A percentile compares a stretch with the other conserved stretches of the same genome.
Evolutionary conservation across 1,140 invertebrate genomes (phyloP).

Genomic region (Lucilia cuprina): DNA sequence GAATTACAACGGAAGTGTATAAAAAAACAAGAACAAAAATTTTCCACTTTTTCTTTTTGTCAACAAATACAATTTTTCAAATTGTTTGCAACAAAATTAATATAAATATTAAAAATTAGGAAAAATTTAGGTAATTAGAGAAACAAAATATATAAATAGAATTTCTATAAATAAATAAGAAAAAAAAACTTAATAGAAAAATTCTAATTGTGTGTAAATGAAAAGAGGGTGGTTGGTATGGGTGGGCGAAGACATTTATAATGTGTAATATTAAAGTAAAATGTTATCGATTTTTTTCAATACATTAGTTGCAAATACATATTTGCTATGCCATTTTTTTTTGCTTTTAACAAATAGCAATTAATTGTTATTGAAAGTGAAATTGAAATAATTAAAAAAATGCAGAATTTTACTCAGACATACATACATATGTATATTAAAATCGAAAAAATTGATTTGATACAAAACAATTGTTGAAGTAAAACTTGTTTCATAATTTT

Average conservation of each 20-base stretch:
- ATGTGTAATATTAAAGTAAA: background rate
- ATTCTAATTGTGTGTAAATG: background rate
- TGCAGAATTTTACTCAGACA: too few species aligned
- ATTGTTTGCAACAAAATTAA: background rate
- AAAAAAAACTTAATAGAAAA: background rate
- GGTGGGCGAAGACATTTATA: background rate
- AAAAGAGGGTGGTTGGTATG: constrained; percentile 7
- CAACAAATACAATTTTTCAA: background rate
- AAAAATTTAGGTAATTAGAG: background rate
- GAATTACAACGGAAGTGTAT: background rate
- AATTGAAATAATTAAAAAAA: too few species aligned
- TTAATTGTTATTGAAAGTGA: too few species aligned
- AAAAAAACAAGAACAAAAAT: background rate
- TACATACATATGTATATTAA: too few species aligned
- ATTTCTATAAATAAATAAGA: background rate
- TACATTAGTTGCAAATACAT: background rate
- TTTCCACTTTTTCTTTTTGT: background rate
- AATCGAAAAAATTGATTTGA: too few species aligned
- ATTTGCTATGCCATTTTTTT: background rate
- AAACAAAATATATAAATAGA: background rate
- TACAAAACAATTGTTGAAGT: too few species aligned
- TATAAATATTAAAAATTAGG: background rate
- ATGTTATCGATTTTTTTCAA: constrained; percentile 8
- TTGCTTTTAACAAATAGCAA: background rate
- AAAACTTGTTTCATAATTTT: too few species aligned